These are phyloP conservation scores for Callyntrura guangdongensis DNA, from an alignment of 2,888 invertebrate genomes.

Conservation along the genomic window DNA sequence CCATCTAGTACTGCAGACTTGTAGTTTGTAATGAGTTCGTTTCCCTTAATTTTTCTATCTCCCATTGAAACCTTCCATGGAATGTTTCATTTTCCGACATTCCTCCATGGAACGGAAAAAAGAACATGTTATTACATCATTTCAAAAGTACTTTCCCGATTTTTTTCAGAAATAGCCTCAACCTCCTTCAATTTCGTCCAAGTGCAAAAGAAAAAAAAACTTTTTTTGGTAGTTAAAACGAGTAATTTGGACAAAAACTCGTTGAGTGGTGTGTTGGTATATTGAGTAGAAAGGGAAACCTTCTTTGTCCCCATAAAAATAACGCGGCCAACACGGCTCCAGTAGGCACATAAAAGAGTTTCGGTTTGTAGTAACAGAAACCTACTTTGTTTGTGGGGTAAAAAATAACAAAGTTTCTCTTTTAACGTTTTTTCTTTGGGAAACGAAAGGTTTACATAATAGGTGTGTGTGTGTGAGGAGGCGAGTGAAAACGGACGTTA, in stretches of 20 bases:
- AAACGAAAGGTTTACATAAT: conserved; percentile 4
- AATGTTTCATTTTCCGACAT: conserved; percentile 16
- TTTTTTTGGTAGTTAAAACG: conserved; percentile 55
- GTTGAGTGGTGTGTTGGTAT: conserved; percentile 21
- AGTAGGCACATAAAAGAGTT: background rate
- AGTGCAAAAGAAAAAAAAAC: conserved; percentile 14
- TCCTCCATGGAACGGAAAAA: background rate
- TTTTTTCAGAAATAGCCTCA: background rate
- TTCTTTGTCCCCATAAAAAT: conserved; percentile 62
- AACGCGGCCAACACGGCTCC: background rate
- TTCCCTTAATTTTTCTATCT: conserved; percentile 60
- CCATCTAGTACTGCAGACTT: background rate
- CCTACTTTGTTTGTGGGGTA: conserved; percentile 13
- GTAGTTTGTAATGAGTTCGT: conserved; percentile 52
- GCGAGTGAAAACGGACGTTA: background rate
- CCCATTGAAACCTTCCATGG: background rate
- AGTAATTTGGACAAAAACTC: conserved; percentile 61
- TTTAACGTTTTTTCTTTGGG: background rate
- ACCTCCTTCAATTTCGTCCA: conserved; percentile 23
- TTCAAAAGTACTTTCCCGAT: background rate
- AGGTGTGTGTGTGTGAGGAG: background rate
- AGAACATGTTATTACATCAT: conserved; percentile 24
- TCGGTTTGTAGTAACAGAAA: conserved; percentile 35
- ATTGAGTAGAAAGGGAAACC: conserved; percentile 35
- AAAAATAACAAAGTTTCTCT: conserved; percentile 32